Conservation (phyloP, 2,888 invertebrate genomes). For the Epirrhoe tristata region DNA sequence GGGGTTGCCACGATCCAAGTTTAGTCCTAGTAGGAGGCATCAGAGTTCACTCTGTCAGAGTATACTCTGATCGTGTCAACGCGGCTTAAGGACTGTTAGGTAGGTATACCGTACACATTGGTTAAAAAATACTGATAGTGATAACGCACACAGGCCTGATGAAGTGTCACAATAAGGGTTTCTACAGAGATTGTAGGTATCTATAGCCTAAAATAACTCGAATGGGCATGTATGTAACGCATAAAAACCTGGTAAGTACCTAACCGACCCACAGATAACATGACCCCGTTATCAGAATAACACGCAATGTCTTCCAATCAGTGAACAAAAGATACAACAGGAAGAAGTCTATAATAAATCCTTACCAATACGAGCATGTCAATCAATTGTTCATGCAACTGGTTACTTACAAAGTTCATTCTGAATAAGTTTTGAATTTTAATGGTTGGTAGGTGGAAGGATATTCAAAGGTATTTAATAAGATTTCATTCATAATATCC, state of each 20-base stretch:
- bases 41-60: too few species aligned
- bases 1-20: too few species aligned
- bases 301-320: constrained; percentile 61
- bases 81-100: too few species aligned
- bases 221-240: constrained; percentile 29
- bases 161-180: background rate
- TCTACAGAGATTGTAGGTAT: background rate
- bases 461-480: background rate
- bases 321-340: constrained; percentile 54
- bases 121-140: background rate
- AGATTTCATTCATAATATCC: background rate
- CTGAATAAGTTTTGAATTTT: background rate
- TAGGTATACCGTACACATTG: background rate
- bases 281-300: constrained; percentile 70
- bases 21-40: too few species aligned
- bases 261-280: constrained; percentile 60
- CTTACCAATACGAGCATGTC: constrained; percentile 37
- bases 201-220: constrained; percentile 6
- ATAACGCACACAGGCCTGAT: background rate
- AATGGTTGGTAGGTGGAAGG: background rate
- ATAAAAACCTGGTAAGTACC: constrained; percentile 50
- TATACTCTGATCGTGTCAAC: too few species aligned
- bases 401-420: constrained; percentile 18
- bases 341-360: constrained; percentile 46
- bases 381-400: constrained; percentile 35